phyloP scores from a whole-genome alignment of 2,797 vertebrate genomes.

The Pelodytes ibericus region DNA sequence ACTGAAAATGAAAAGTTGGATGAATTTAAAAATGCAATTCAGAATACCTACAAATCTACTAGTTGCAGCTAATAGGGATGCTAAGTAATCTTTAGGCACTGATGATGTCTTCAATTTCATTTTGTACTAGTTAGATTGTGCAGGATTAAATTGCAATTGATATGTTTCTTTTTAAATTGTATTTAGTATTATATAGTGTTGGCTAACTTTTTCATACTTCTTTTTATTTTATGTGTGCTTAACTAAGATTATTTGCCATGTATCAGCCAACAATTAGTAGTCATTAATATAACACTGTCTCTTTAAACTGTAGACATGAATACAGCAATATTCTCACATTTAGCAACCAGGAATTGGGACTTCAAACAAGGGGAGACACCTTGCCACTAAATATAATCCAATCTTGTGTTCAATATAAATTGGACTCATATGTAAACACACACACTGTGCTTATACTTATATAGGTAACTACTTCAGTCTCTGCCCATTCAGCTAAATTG shows the following conservation, averaged over 20 bases:
- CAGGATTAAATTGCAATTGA: slow-evolving; percentile 10
- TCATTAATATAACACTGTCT: slow-evolving; percentile 45
- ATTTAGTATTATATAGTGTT: slow-evolving; percentile 5
- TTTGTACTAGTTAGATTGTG: background rate
- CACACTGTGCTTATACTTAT: slow-evolving; percentile 75
- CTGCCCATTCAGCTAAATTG: slow-evolving; percentile 58
- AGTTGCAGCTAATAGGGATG: slow-evolving; percentile 23
- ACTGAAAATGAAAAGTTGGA: slow-evolving; percentile 11
- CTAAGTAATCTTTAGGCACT: slow-evolving; percentile 34
- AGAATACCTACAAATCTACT: slow-evolving; percentile 37
- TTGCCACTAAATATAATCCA: slow-evolving; percentile 55
- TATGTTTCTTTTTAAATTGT: background rate
- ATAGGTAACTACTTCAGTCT: slow-evolving; percentile 59
- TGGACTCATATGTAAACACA: slow-evolving; percentile 68
- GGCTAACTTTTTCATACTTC: background rate
- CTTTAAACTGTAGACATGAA: too few species aligned
- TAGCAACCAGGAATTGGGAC: slow-evolving; percentile 56
- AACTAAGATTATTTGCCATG: slow-evolving; percentile 28
- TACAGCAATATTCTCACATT: slow-evolving; percentile 62
- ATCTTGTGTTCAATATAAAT: slow-evolving; percentile 59
- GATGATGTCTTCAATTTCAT: slow-evolving; percentile 7
- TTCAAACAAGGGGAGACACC: slow-evolving; percentile 53
- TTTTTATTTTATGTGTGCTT: slow-evolving; percentile 35
- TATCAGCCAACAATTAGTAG: slow-evolving; percentile 3
- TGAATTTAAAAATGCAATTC: slow-evolving; percentile 12